Conservation (phyloP, 1,140 invertebrate genomes). For the roundworm (Caenorhabditis elegans) region WBcel235 BX284606.5:12011501-12012000, state of each 20-base stretch:
- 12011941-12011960: not conserved
- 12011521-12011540: too few relatives aligned
- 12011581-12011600: too few relatives aligned
- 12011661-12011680: conserved; percentile 25
- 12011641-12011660: conserved; percentile 28
- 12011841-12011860: conserved; percentile 14
- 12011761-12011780: not conserved
- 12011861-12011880: not conserved
- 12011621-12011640: conserved; percentile 32
- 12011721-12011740: conserved; percentile 2
- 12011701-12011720: conserved; percentile 23
- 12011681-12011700: not conserved
- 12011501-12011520: too few relatives aligned
- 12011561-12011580: too few relatives aligned
- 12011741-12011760: conserved; percentile 27
- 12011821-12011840: not conserved
- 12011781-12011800: not conserved
- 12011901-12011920: not conserved
- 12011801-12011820: not conserved
- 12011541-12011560: too few relatives aligned
- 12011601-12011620: conserved; percentile 13
- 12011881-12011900: not conserved
- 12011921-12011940: not conserved
- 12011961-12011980: conserved; percentile 1
- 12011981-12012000: not conserved